These are phyloP conservation scores for Atopsyche davidsoni DNA, from an alignment of 1,140 invertebrate genomes.

Conservation along the genomic window DNA sequence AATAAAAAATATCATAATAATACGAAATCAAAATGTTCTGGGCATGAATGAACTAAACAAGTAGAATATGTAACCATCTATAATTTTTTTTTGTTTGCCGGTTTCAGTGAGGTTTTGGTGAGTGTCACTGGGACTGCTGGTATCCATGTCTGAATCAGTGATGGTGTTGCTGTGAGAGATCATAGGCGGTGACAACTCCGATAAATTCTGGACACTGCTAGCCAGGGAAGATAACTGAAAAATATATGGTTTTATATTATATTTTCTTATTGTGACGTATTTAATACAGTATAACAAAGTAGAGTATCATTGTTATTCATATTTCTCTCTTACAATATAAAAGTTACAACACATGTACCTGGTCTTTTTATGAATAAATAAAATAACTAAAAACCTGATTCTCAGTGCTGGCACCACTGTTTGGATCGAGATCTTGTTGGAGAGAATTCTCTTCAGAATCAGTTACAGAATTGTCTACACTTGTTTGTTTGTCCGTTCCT, in stretches of 20 bases:
- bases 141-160: constrained; percentile 33
- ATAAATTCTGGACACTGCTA: constrained; percentile 45
- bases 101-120: constrained; percentile 38
- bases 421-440: constrained; percentile 41
- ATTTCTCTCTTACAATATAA: background rate
- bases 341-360: constrained; percentile 1
- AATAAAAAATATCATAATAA: background rate
- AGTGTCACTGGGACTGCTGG: constrained; percentile 41
- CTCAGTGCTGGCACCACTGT: constrained; percentile 46
- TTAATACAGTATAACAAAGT: no score
- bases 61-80: no score
- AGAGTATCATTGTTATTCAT: no score
- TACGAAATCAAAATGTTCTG: background rate
- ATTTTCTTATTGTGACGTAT: no score
- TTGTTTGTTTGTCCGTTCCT: constrained; percentile 41
- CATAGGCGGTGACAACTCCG: constrained; percentile 24
- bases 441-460: constrained; percentile 47
- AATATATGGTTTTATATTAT: no score
- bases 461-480: constrained; percentile 41
- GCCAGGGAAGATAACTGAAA: constrained; percentile 43
- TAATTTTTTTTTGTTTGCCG: constrained; percentile 9
- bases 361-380: background rate
- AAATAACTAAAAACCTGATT: constrained; percentile 37
- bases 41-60: background rate
- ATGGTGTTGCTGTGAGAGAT: constrained; percentile 29